phyloP scores from a whole-genome alignment of 2,797 vertebrate genomes.

The Esox masquinongy region DNA sequence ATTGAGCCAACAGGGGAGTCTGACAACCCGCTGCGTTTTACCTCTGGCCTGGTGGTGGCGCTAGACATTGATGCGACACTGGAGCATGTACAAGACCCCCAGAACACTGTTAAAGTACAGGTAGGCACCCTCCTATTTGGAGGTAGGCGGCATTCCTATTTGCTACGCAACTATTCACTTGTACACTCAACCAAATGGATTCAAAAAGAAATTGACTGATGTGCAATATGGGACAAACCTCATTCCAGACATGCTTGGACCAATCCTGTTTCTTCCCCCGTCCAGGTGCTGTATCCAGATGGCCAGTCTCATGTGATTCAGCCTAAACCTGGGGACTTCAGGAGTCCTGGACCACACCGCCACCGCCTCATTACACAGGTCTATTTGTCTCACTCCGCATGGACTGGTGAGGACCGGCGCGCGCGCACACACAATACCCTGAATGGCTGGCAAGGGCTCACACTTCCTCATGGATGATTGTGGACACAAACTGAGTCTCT shows the following conservation, averaged over 20 bases:
- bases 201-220: not conserved
- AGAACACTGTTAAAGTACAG: slow-evolving; percentile 91
- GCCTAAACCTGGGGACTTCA: slow-evolving; percentile 92
- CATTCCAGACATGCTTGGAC: not conserved
- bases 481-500: not conserved
- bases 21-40: slow-evolving; percentile 93
- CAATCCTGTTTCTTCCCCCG: not conserved
- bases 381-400: slow-evolving; percentile 93
- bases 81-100: slow-evolving; percentile 91
- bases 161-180: not conserved
- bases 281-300: slow-evolving; percentile 91
- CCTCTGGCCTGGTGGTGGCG: slow-evolving; percentile 89
- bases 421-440: not conserved
- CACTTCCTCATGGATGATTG: not conserved
- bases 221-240: not conserved
- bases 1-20: slow-evolving; percentile 95
- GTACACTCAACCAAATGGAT: not conserved
- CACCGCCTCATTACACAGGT: slow-evolving; percentile 95
- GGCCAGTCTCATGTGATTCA: slow-evolving; percentile 95
- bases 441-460: not conserved
- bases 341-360: slow-evolving; percentile 87
- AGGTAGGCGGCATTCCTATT: not conserved
- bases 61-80: slow-evolving; percentile 92
- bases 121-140: slow-evolving; percentile 57
- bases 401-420: slow-evolving; percentile 82